Evolutionary conservation across 2,888 invertebrate species (phyloP).

Genomic region (Allacma fusca): DNA sequence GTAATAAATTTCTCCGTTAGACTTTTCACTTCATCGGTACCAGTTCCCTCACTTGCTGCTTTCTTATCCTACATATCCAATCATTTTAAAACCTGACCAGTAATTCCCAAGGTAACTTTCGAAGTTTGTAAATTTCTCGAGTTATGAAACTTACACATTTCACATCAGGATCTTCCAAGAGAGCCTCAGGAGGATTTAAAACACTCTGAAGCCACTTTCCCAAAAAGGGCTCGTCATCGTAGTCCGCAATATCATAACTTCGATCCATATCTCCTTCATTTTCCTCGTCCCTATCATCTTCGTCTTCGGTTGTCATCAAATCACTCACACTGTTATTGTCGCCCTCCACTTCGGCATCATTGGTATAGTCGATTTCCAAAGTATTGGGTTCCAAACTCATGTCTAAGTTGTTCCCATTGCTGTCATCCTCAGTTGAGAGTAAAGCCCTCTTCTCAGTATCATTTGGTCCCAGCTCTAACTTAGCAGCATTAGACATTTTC

Average conservation of each 20-base stretch:
- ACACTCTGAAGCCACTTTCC: constrained; percentile 96
- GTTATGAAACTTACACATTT: constrained; percentile 40
- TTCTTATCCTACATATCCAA: constrained; percentile 50
- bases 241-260: constrained; percentile 45
- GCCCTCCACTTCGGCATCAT: constrained; percentile 48
- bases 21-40: constrained; percentile 56
- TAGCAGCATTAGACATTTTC: constrained; percentile 50
- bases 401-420: constrained; percentile 45
- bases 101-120: too few species aligned
- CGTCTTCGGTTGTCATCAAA: constrained; percentile 61
- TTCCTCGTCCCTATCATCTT: constrained; percentile 59
- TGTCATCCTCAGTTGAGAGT: constrained; percentile 39
- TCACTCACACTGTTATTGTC: constrained; percentile 61
- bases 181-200: constrained; percentile 74
- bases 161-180: constrained; percentile 52
- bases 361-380: constrained; percentile 34
- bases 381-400: constrained; percentile 39
- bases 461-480: constrained; percentile 46
- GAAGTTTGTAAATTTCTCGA: not conserved
- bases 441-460: not conserved
- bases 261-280: constrained; percentile 48
- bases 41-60: constrained; percentile 52
- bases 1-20: constrained; percentile 69
- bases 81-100: too few species aligned
- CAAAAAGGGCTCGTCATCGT: constrained; percentile 77